Conservation (phyloP, 2,797 vertebrate genomes). For the Scyliorhinus canicula region DNA sequence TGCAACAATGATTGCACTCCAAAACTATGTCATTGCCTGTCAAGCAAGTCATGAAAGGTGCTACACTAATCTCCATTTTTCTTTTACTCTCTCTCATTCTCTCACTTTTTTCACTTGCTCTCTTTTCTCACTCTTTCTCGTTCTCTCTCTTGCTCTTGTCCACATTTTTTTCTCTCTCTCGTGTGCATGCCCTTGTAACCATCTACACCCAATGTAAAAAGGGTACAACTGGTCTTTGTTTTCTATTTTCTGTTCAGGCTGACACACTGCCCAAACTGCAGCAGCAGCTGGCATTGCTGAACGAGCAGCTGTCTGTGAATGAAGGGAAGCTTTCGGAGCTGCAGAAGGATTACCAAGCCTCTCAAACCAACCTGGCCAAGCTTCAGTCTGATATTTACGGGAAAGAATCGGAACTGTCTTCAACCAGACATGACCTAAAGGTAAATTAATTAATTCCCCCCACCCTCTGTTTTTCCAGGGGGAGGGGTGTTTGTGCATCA, state of each 20-base stretch:
- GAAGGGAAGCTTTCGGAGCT: slow-evolving; percentile 62
- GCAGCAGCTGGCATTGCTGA: slow-evolving; percentile 61
- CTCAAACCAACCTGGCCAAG: slow-evolving; percentile 61
- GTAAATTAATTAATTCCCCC: slow-evolving; percentile 52
- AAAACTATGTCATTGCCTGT: too few relatives aligned
- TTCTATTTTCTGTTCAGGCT: slow-evolving; percentile 59
- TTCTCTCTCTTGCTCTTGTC: too few relatives aligned
- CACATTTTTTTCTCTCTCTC: background rate
- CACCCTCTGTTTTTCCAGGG: background rate
- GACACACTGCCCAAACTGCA: slow-evolving; percentile 72
- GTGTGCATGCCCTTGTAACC: too few relatives aligned
- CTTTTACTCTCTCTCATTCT: background rate
- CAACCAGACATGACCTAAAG: slow-evolving; percentile 86
- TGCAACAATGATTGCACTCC: too few relatives aligned
- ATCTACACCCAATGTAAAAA: too few relatives aligned
- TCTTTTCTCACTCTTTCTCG: too few relatives aligned
- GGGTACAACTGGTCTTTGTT: background rate
- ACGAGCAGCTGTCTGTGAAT: slow-evolving; percentile 66
- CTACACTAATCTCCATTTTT: too few relatives aligned
- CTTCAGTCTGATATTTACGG: slow-evolving; percentile 86
- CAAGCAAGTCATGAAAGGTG: too few relatives aligned
- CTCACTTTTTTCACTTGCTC: too few relatives aligned
- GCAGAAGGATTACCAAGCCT: slow-evolving; percentile 62
- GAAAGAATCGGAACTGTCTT: slow-evolving; percentile 87
- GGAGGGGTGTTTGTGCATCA: background rate